A percentile compares a stretch with the other conserved stretches of the same genome.
Conservation (phyloP, 2,113 vertebrate species). For the Leiothrix lutea region DNA sequence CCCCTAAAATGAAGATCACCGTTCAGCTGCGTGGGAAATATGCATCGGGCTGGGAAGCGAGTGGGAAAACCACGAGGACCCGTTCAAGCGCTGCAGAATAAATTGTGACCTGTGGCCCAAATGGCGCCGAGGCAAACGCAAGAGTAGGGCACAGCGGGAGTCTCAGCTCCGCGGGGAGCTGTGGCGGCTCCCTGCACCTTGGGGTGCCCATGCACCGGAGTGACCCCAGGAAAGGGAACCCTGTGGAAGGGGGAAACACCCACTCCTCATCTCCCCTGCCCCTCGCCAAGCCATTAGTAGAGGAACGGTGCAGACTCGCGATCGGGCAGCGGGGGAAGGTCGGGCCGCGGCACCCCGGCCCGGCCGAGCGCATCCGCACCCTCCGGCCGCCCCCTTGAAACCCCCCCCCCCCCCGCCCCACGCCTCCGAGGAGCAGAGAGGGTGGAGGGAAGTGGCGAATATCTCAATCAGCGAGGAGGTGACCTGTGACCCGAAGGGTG, state of each 20-base stretch:
- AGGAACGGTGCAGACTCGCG: not conserved
- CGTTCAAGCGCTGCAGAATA: not conserved
- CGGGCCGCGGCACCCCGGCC: not conserved
- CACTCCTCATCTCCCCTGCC: not conserved
- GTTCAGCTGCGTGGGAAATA: not conserved
- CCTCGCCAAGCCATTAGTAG: not conserved
- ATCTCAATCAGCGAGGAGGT: conserved; percentile 81
- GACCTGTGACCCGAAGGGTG: conserved; percentile 80
- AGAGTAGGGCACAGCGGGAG: not conserved
- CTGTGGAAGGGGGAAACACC: not conserved
- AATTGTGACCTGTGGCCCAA: not conserved
- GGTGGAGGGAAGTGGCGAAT: conserved; percentile 67
- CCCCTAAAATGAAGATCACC: not conserved
- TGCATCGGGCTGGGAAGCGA: fast-evolving
- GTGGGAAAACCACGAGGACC: not conserved
- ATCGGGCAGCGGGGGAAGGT: not conserved
- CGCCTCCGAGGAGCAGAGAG: not conserved
- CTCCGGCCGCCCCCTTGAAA: not conserved
- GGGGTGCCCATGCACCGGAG: not conserved
- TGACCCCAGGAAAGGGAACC: not conserved
- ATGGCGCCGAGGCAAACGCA: not conserved
- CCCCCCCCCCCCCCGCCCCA: no score
- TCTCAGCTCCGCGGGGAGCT: not conserved
- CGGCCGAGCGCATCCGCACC: not conserved
- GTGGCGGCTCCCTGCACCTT: not conserved